Percentiles rank a stretch among this genome's conserved stretches.
Evolutionary conservation across 2,797 vertebrate genomes (phyloP).

Genomic region (Lophius americanus): DNA sequence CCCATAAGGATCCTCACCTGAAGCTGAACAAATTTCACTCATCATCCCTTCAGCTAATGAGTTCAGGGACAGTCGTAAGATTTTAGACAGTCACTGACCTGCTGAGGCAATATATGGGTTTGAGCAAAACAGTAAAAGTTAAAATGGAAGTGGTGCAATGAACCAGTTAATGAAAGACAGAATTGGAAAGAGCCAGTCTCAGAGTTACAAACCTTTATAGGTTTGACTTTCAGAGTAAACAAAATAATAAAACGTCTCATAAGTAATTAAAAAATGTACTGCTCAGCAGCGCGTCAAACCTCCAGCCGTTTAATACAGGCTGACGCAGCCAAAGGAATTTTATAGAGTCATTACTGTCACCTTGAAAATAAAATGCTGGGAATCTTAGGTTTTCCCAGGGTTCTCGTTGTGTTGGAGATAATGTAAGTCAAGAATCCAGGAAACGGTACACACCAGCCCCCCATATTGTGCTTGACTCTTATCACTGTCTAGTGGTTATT

Average conservation of each 20-base stretch:
- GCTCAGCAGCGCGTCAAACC: slow-evolving; percentile 7
- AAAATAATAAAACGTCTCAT: slow-evolving; percentile 32
- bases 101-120: slow-evolving; percentile 54
- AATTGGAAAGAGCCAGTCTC: slow-evolving; percentile 47
- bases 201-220: slow-evolving; percentile 52
- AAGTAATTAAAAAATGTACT: slow-evolving; percentile 36
- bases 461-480: slow-evolving; percentile 74
- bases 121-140: slow-evolving; percentile 35
- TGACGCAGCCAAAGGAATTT: too few species aligned
- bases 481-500: slow-evolving; percentile 68
- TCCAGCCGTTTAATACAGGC: too few species aligned
- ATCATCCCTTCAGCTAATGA: background rate
- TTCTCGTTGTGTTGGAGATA: slow-evolving; percentile 26
- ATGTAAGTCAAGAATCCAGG: slow-evolving; percentile 82
- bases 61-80: background rate
- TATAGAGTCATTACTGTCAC: slow-evolving; percentile 10
- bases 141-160: slow-evolving; percentile 66
- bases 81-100: slow-evolving; percentile 38
- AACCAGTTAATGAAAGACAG: slow-evolving; percentile 35
- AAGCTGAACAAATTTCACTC: too few species aligned
- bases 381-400: too few species aligned
- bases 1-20: background rate
- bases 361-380: slow-evolving; percentile 35
- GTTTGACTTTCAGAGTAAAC: slow-evolving; percentile 12
- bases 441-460: slow-evolving; percentile 63